Evolutionary conservation across 2,888 invertebrate genomes (phyloP).

Genomic region (Amphimallon solstitiale): DNA sequence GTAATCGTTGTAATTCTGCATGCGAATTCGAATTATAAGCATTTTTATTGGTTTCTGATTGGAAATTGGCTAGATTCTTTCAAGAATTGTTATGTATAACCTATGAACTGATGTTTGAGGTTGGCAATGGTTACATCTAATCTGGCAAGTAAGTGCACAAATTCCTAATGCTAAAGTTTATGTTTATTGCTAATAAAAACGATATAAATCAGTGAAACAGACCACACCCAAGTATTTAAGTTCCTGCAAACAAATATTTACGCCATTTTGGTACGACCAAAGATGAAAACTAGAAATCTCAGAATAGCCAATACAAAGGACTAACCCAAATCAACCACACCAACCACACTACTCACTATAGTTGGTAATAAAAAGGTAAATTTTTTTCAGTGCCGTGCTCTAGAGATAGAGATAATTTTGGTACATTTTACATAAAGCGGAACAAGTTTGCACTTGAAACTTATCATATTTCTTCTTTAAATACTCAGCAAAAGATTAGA

Average conservation of each 20-base stretch:
- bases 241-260: constrained; percentile 57
- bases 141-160: constrained; percentile 1
- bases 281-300: constrained; percentile 13
- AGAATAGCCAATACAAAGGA: background rate
- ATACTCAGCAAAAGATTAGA: too few relatives aligned
- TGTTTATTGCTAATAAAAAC: constrained; percentile 42
- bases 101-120: constrained; percentile 34
- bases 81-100: constrained; percentile 32
- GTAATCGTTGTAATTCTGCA: constrained; percentile 30
- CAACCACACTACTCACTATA: too few relatives aligned
- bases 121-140: constrained; percentile 5
- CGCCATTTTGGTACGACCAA: constrained; percentile 56
- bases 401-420: too few relatives aligned
- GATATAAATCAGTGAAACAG: constrained; percentile 39
- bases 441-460: too few relatives aligned
- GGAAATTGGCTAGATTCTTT: constrained; percentile 4
- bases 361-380: too few relatives aligned
- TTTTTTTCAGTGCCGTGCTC: too few relatives aligned
- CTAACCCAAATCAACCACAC: too few relatives aligned
- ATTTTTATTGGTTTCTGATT: constrained; percentile 40
- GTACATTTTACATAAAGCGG: too few relatives aligned
- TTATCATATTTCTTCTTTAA: too few relatives aligned
- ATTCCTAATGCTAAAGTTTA: constrained; percentile 16
- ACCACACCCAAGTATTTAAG: constrained; percentile 58
- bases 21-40: constrained; percentile 38